Base-by-base conservation (phyloP, 2,113 vertebrate species). In the Pheucticus melanocephalus region DNA sequence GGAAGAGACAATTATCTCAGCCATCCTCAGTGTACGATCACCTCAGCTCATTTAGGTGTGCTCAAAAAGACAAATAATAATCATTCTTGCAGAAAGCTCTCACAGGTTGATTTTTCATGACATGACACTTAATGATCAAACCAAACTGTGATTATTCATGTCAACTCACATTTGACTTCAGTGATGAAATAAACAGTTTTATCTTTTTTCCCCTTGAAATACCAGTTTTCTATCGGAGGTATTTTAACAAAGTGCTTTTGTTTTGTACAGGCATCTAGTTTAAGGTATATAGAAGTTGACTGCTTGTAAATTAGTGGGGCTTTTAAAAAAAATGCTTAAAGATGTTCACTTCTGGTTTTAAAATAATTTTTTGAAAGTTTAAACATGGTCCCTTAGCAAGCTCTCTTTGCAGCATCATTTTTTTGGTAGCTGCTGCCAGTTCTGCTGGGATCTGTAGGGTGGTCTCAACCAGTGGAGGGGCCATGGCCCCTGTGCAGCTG, bases 51-150 rank as follows among this genome's bases (percentile, higher is more conserved):
- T 93, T 95, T 96, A 88, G 86, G 76, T 95, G 69, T 75, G 60
- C 93, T 96, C 92, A 71, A 81, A 88, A 92, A 95, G 82, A 81
- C 87, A 96, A 96, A 93, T 88, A 94, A 90, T 94, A 81, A 94
- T 94, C 82, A 84, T 88, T 95, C 82, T 92, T 88, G 92, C 90
- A 94, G 94, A 95, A 94, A 76, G 59, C 90, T 94, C 87, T 94
- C 2, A 8, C 82, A 93, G 85, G 82, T 92, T 97, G 92, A 78
- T 89, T 94, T 93, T 94, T 90, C 93, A 66, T 96, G 94, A 92
- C 88, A 22, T 84, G 90, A 90, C 22, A 42, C 92, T 88, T 92
- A 96, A 91, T 79, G 86, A 96, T 95, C 94, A 93, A 92, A 90
- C 88, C 64, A 69, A 75, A 71, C 81, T 39, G 86, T 86, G 93